These are phyloP conservation scores for Alfaro cultratus DNA, from an alignment of 2,797 vertebrate species.

Conservation along the genomic window DNA sequence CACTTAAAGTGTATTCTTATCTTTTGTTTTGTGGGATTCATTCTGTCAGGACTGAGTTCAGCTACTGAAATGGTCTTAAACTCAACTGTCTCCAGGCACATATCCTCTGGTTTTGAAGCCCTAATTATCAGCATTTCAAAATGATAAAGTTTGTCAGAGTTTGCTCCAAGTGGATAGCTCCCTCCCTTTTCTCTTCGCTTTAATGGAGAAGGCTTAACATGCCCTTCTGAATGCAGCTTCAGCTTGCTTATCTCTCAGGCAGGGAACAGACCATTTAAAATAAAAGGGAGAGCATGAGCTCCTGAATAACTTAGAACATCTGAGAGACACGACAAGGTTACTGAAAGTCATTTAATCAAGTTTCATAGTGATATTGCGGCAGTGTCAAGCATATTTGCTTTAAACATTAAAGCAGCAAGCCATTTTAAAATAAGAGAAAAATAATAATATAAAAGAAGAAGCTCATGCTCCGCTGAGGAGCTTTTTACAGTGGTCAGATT, in stretches of 20 bases:
- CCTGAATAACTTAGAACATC: slow-evolving; percentile 40
- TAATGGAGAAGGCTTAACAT: slow-evolving; percentile 45
- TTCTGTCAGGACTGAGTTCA: slow-evolving; percentile 9
- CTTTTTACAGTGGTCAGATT: slow-evolving; percentile 3
- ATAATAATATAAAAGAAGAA: neutral
- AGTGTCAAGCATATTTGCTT: slow-evolving; percentile 16
- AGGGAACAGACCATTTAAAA: slow-evolving; percentile 35
- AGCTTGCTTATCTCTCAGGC: slow-evolving; percentile 53
- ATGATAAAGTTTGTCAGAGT: slow-evolving; percentile 30
- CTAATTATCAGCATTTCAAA: slow-evolving; percentile 44
- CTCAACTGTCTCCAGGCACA: slow-evolving; percentile 13
- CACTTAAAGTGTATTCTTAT: slow-evolving; percentile 34
- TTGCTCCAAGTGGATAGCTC: slow-evolving; percentile 27
- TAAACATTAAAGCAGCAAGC: slow-evolving; percentile 24
- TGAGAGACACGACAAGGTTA: slow-evolving; percentile 29
- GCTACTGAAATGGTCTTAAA: slow-evolving; percentile 14
- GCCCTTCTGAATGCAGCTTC: slow-evolving; percentile 43
- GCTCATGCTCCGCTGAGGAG: neutral
- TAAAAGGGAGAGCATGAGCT: slow-evolving; percentile 36
- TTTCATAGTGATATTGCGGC: slow-evolving; percentile 18
- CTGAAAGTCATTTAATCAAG: slow-evolving; percentile 38
- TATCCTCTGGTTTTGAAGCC: slow-evolving; percentile 20
- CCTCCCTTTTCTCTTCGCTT: slow-evolving; percentile 49
- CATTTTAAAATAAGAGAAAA: slow-evolving; percentile 6
- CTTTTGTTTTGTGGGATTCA: slow-evolving; percentile 23